A percentile compares a stretch with the other conserved stretches of the same genome.
phyloP scores from a whole-genome alignment of 2,113 vertebrate genomes.

The Antigone vipio region DNA sequence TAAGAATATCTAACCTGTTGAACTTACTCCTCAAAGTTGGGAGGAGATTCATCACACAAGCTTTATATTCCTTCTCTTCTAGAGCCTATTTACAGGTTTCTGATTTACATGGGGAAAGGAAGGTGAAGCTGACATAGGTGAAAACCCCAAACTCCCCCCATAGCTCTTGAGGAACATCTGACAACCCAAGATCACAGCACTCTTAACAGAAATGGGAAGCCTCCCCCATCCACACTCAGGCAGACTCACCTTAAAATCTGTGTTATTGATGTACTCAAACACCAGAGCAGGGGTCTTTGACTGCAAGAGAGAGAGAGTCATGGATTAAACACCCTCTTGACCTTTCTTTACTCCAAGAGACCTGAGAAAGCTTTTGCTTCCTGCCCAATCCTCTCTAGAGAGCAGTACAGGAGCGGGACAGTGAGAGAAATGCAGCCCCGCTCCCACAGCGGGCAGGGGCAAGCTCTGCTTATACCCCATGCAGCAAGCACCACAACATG shows the following conservation, averaged over 20 bases:
- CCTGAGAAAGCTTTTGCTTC: neutral
- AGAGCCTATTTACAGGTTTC: neutral
- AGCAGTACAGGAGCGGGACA: neutral
- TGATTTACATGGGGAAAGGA: neutral
- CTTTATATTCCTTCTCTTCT: neutral
- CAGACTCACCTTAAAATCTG: constrained; percentile 96
- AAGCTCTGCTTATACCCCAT: accelerated
- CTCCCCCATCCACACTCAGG: neutral
- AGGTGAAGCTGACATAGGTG: neutral
- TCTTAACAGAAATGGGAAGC: neutral
- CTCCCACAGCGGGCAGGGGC: neutral
- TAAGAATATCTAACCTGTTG: constrained; percentile 8
- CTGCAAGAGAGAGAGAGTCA: constrained; percentile 75
- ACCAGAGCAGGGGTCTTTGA: constrained; percentile 98
- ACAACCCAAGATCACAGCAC: neutral
- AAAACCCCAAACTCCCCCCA: neutral
- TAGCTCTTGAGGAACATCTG: neutral
- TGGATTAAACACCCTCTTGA: neutral
- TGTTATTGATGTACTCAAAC: constrained; percentile 99
- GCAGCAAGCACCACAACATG: accelerated
- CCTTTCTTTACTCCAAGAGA: neutral
- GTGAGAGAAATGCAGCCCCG: neutral
- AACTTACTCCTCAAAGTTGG: neutral
- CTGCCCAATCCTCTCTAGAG: neutral
- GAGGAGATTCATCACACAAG: neutral